Base-by-base conservation (phyloP, 2,113 vertebrate genomes). In the Malurus alboscapulatus region DNA sequence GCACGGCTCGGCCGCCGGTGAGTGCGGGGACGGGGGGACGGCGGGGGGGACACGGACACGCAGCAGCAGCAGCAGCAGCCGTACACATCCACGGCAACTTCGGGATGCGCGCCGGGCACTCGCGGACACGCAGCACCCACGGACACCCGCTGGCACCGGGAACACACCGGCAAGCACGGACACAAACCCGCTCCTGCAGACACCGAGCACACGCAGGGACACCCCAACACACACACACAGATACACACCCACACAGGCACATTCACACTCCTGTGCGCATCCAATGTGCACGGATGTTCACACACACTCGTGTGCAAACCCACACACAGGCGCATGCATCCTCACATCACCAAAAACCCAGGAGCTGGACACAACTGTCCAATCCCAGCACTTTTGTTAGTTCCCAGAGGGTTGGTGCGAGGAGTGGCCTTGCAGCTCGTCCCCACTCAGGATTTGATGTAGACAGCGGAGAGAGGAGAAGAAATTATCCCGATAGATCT, bases 41-140 rank as follows among this genome's bases (percentile, higher is more conserved):
- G 68, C 29, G 11, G 19, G 40, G 32, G 73, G 12, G 47, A 19
- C 25, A 17, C 30, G 58, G 80, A 15, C 13, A 40, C 7, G 10
- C 13, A 19, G 26, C n/a, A 42, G 47, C 48, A 19, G 7, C 57
- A 18, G 36, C 36, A 36, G 36, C 36, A 36, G 58, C 36, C 21
- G 36, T 1, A 2, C 36, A 1, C n/a, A 1, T 18, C 9, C 24
- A 3, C 50, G 10, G 2, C 21, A 14, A 3, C 9, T 38, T 7
- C 27, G 36, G 66, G 53, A 18, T 26, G 58, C 30, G 6, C 47
- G 3, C 51, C 7, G 44, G 59, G 27, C 29, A 7, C 25, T 17
- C 32, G 9, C 27, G n/a, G 71, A 14, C 72, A 10, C n/a, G 32
- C 67, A 38, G 67, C 47, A 22, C 19, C 34, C 61, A 27, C 61